Base-by-base conservation (phyloP, 2,888 invertebrate genomes). In the Trichopoda pennipes region DNA sequence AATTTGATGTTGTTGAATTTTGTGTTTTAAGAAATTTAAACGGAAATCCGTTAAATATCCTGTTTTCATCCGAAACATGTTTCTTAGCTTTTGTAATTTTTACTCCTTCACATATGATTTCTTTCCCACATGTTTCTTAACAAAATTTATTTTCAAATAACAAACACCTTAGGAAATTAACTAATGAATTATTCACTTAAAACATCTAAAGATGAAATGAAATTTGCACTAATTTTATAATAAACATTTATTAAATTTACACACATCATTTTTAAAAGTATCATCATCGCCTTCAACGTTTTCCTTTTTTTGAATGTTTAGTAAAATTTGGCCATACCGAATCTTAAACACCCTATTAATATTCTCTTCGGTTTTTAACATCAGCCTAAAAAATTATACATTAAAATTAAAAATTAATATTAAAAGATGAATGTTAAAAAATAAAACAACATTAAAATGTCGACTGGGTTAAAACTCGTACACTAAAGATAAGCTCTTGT, bases 21-120 rank as follows among this genome's bases (percentile, higher is more conserved):
- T 8, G 8, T 38, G n/a, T 38, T 38, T 64, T 47, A 81, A 68
- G 49, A 35, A 77, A 60, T 60, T 80, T 73, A 4, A 69, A 64
- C 68, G 84, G 84, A 84, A 83, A 81, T 84, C 74, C 74, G 56
- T 79, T 69, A 64, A 84, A 84, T 80, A 79, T 84, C 84, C 84
- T 80, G 76, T 74, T 76, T 76, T 76, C 55, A 58, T 70, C 61
- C 75, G 74, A 56, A 73, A 63, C 58, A 19, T 61, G 17, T 64
- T 44, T 12, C 49, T 17, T 28, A 9, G n/a, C 16, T 49, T 8
- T 19, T 19, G 2, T 2, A 8, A n/a, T 7, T 17, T 2, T 23
- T 23, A 16, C 53, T 23, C 23, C 16, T 55, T 42, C 32, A 17
- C 21, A 38, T 53, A 42, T 53, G 28, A 17, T 49, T 49, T 49